Percentiles rank a stretch among this genome's conserved stretches.
Evolutionary conservation across 2,113 vertebrate species (phyloP).

Genomic region (Alligator mississippiensis): DNA sequence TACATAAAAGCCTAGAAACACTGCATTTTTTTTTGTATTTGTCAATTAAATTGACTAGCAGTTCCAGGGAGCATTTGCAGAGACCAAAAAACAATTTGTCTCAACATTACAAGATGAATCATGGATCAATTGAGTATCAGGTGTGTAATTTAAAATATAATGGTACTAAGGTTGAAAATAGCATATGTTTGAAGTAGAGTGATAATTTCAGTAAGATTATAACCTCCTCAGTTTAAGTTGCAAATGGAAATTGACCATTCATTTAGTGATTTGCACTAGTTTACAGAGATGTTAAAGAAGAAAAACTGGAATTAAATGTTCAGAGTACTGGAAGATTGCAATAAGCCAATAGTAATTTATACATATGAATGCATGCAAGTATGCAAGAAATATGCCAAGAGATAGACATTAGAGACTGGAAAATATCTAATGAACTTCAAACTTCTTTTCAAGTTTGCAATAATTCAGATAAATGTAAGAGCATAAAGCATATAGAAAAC

Average conservation of each 20-base stretch:
- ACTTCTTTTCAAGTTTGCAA: not conserved
- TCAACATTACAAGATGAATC: not conserved
- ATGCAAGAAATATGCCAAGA: not conserved
- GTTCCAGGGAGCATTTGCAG: not conserved
- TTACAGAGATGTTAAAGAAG: not conserved
- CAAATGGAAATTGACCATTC: not conserved
- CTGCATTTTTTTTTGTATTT: not conserved
- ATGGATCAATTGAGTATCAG: rapidly evolving
- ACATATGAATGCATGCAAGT: not conserved
- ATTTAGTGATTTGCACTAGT: slow-evolving; percentile 35
- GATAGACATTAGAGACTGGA: not conserved
- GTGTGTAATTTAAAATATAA: rapidly evolving
- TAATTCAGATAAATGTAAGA: not conserved
- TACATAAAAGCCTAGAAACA: not conserved
- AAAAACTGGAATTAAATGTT: not conserved
- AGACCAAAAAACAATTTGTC: rapidly evolving
- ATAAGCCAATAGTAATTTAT: not conserved
- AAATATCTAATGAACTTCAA: not conserved
- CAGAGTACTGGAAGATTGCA: not conserved
- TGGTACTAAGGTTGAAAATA: not conserved
- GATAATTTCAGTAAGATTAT: not conserved
- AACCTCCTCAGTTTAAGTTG: not conserved
- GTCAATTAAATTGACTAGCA: slow-evolving; percentile 22
- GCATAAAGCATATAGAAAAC: not conserved
- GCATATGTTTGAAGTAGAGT: not conserved